Conservation (phyloP, 2,797 vertebrate species). For the Natrix natrix region DNA sequence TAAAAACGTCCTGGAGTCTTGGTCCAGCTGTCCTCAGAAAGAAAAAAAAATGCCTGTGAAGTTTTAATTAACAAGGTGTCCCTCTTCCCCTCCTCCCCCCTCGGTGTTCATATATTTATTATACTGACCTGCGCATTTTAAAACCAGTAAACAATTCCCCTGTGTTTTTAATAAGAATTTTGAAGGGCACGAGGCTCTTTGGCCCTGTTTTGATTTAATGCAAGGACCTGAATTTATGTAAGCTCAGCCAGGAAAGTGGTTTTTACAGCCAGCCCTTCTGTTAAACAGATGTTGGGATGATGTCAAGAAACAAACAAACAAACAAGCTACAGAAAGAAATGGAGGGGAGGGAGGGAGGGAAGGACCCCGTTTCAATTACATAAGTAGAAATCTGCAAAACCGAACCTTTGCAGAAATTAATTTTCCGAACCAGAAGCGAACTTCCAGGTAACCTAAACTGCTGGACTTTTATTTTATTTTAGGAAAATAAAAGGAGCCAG, state of each 20-base stretch:
- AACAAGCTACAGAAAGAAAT: conserved; percentile 46
- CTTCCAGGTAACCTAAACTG: neutral
- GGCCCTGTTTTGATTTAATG: conserved; percentile 66
- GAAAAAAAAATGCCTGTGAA: neutral
- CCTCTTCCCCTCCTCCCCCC: rapidly evolving
- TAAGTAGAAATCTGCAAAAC: neutral
- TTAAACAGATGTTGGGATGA: conserved; percentile 76
- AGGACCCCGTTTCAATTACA: too few relatives aligned
- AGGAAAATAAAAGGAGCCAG: neutral
- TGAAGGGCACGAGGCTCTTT: conserved; percentile 38
- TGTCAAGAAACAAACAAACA: conserved; percentile 46
- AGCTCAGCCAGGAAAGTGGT: conserved; percentile 60
- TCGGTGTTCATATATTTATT: conserved; percentile 55
- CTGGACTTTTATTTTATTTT: neutral
- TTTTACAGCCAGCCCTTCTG: conserved; percentile 64
- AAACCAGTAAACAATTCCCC: conserved; percentile 57
- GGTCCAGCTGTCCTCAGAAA: conserved; percentile 5
- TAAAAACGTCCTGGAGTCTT: conserved; percentile 38
- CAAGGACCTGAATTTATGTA: conserved; percentile 75
- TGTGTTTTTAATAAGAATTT: conserved; percentile 54
- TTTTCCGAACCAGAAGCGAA: neutral
- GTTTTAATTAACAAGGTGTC: conserved; percentile 46
- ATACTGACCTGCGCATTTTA: conserved; percentile 44
- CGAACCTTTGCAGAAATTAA: neutral
- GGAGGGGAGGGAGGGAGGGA: conserved; percentile 23